These are phyloP conservation scores for Microcebus griseorufus DNA, from an alignment of 2,113 vertebrate species.

Conservation along the genomic window DNA sequence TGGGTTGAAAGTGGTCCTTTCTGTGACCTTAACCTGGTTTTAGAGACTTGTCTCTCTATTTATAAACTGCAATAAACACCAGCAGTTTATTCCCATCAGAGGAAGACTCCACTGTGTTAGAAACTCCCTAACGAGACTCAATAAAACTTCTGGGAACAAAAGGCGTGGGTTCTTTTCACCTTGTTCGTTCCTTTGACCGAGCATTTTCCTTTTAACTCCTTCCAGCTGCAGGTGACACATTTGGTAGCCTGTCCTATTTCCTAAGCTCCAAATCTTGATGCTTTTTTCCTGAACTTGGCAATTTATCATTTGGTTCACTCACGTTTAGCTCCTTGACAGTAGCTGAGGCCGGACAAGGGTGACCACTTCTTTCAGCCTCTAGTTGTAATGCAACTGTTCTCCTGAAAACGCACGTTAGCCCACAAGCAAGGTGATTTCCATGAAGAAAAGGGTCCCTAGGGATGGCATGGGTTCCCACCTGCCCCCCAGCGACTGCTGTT, in stretches of 20 bases:
- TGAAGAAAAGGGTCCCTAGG: not conserved
- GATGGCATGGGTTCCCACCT: accelerated
- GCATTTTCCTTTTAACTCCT: not conserved
- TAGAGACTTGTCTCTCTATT: conserved; percentile 33
- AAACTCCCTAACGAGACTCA: not conserved
- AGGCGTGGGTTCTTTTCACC: not conserved
- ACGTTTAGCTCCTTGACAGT: not conserved
- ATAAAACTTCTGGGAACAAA: not conserved
- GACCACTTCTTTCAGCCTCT: not conserved
- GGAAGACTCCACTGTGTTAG: not conserved
- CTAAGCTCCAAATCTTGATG: not conserved
- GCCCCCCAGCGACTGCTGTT: accelerated
- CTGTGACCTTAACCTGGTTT: not conserved
- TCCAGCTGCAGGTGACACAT: not conserved
- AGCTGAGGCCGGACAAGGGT: not conserved
- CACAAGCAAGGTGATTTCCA: not conserved
- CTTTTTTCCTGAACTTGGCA: not conserved
- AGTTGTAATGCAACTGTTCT: no score
- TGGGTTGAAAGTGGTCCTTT: not conserved
- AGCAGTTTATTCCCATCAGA: not conserved
- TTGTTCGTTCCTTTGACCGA: not conserved
- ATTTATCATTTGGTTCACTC: not conserved
- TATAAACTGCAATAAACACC: not conserved
- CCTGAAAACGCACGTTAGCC: no score
- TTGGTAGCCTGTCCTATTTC: not conserved